Base-by-base conservation (phyloP, 30 jellyfish, hydroid and myxozoan species). In the Aurelia coerulea region DNA sequence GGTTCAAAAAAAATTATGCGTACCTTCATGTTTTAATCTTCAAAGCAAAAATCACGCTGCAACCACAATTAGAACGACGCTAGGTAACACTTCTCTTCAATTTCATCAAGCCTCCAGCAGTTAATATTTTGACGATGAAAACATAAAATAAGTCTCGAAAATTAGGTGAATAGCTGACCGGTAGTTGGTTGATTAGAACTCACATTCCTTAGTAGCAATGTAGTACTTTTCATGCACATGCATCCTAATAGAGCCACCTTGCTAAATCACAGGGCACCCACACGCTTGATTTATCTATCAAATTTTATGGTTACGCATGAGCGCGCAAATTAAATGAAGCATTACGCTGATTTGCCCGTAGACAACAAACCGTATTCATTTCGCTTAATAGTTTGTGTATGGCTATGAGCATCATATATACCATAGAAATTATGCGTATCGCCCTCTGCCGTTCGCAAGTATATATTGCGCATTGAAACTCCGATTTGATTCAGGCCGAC, bases 271-370 rank as follows among this genome's bases (percentile, higher is more conserved):
- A 68, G 56, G 80, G 86, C 19, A 50, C 34, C 83, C 83, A 74
- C 82, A 74, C 85, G 93, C 80, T 73, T 84, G 70, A 60, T 46
- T 84, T 71, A 19, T 17, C 88, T 68, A 77, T 84, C 74, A 77
- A 46, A 84, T 53, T 77, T 71, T 63, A 19, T 65, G 75, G 93
- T 42, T 73, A 74, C 93, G 93, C 93, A 60, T 51, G 88, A 81
- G 32, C 67, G 83, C 89, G 41, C 89, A 64, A n/a, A 15, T 56
- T 10, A 31, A 29, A 31, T 56, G 63, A 46, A 23, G 34, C 62
- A 51, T 32, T 51, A 56, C 32, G 63, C 4, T 34, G 58, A 34
- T 34, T 41, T 70, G 80, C 62, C 37, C 31, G 19, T 16, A 70
- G 80, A 70, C 80, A 70, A 70, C 63, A 46, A 70, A 51, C 32